phyloP scores from a whole-genome alignment of 1,140 invertebrate species.

The Trichoplusia ni region DNA sequence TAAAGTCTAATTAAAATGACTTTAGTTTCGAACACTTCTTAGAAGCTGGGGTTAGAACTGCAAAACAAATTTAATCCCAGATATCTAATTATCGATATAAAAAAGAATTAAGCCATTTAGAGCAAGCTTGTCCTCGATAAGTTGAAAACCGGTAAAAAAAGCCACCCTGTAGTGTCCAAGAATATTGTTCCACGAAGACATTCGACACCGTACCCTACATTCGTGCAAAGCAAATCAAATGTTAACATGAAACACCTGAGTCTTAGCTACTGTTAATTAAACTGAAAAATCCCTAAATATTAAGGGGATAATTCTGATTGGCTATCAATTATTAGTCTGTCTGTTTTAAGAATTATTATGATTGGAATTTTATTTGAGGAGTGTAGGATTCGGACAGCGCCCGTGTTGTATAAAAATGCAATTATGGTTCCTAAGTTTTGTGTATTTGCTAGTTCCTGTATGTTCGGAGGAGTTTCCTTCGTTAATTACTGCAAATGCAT shows the following conservation, averaged over 20 bases:
- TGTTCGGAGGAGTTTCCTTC: conserved; percentile 85
- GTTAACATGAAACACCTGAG: conserved; percentile 48
- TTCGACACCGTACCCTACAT: background rate
- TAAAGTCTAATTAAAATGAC: too few species aligned
- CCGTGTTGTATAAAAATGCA: conserved; percentile 49
- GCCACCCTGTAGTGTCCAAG: too few species aligned
- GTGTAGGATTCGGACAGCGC: conserved; percentile 22
- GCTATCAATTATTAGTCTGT: conserved; percentile 42
- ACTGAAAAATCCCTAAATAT: conserved; percentile 49
- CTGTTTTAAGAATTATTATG: conserved; percentile 65
- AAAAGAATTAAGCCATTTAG: too few species aligned
- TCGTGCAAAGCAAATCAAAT: conserved; percentile 38
- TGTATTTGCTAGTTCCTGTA: conserved; percentile 41
- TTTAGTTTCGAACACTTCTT: too few species aligned
- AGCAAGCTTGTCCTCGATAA: too few species aligned
- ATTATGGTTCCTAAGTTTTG: conserved; percentile 47
- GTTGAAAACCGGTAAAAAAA: too few species aligned
- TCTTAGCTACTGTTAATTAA: conserved; percentile 37
- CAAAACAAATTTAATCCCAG: too few species aligned
- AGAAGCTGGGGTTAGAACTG: too few species aligned
- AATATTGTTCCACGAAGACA: conserved; percentile 9
- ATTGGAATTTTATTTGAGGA: conserved; percentile 44
- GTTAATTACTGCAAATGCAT: conserved; percentile 85
- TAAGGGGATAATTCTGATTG: conserved; percentile 45
- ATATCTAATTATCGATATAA: too few species aligned